Evolutionary conservation across 2,797 vertebrate species (phyloP).

Genomic region (Anableps anableps): DNA sequence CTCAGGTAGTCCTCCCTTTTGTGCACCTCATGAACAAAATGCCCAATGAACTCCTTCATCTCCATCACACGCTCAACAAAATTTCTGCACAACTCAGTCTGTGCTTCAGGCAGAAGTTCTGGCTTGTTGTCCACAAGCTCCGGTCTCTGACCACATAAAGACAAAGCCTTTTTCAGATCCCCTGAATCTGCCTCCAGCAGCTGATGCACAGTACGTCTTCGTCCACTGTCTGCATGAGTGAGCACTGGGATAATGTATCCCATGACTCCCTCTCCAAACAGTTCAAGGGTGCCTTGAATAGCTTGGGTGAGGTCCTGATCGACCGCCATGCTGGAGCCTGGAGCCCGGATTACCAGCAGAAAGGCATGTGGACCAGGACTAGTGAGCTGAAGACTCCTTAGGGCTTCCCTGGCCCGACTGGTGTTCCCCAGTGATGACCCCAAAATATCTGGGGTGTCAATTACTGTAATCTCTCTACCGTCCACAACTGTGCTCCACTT

Average conservation of each 20-base stretch:
- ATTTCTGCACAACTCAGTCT: slow-evolving; percentile 20
- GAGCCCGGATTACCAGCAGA: slow-evolving; percentile 63
- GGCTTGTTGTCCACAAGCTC: slow-evolving; percentile 63
- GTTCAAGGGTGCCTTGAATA: slow-evolving; percentile 34
- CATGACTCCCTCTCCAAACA: slow-evolving; percentile 58
- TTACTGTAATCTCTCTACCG: slow-evolving; percentile 53
- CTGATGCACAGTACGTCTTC: slow-evolving; percentile 28
- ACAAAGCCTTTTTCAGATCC: slow-evolving; percentile 45
- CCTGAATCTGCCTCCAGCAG: slow-evolving; percentile 51
- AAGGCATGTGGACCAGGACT: slow-evolving; percentile 76
- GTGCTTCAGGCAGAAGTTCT: slow-evolving; percentile 28
- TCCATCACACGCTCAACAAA: slow-evolving; percentile 63
- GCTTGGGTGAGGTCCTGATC: slow-evolving; percentile 37
- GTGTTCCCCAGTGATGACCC: slow-evolving; percentile 42
- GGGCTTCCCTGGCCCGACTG: slow-evolving; percentile 65
- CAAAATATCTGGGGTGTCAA: slow-evolving; percentile 76
- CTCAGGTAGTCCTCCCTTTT: slow-evolving; percentile 63
- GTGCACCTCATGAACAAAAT: slow-evolving; percentile 76
- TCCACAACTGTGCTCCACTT: slow-evolving; percentile 41
- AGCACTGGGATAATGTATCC: slow-evolving; percentile 66
- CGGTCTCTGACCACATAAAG: slow-evolving; percentile 59
- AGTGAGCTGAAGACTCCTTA: slow-evolving; percentile 72
- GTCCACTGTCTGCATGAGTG: slow-evolving; percentile 47
- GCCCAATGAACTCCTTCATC: slow-evolving; percentile 52
- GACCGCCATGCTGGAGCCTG: slow-evolving; percentile 11